These are phyloP conservation scores for Neosilurus mollespiculum DNA, from an alignment of 2,797 vertebrate genomes.

Conservation along the genomic window DNA sequence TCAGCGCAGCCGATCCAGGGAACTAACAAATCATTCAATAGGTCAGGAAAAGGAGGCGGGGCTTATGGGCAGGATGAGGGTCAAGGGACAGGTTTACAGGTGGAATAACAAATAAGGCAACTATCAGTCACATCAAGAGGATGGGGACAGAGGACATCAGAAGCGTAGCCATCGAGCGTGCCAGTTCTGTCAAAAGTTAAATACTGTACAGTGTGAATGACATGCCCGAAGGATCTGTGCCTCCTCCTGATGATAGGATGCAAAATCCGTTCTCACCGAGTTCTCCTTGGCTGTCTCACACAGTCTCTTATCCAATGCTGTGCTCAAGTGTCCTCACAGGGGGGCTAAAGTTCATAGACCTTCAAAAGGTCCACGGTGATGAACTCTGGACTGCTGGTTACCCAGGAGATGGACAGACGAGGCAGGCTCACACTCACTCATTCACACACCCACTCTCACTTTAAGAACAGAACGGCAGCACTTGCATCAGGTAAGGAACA, in stretches of 20 bases:
- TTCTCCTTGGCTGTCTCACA: conserved; percentile 15
- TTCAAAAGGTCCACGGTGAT: conserved; percentile 32
- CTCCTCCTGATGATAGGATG: not conserved
- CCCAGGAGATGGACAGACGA: conserved; percentile 34
- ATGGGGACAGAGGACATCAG: conserved; percentile 25
- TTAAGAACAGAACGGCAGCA: conserved; percentile 22
- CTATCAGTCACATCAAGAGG: conserved; percentile 36
- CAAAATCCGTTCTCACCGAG: not conserved
- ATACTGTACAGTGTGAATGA: conserved; percentile 44
- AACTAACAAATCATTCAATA: conserved; percentile 15
- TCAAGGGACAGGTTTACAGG: conserved; percentile 30
- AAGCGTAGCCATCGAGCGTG: conserved; percentile 14
- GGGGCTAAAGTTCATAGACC: conserved; percentile 43
- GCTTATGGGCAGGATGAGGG: conserved; percentile 6
- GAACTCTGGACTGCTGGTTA: conserved; percentile 18
- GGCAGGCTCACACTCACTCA: conserved; percentile 5
- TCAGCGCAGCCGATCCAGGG: conserved; percentile 25
- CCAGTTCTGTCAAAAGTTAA: conserved; percentile 37
- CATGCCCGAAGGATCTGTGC: conserved; percentile 7
- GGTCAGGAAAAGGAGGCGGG: conserved; percentile 13
- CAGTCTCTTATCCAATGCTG: conserved; percentile 9
- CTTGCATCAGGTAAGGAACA: conserved; percentile 27
- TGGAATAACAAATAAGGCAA: conserved; percentile 50
- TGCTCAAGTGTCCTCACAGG: conserved; percentile 20
- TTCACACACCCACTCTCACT: not conserved